Conservation (phyloP, 2,888 invertebrate genomes). For the Imbricaverruca yamaguchii region DNA sequence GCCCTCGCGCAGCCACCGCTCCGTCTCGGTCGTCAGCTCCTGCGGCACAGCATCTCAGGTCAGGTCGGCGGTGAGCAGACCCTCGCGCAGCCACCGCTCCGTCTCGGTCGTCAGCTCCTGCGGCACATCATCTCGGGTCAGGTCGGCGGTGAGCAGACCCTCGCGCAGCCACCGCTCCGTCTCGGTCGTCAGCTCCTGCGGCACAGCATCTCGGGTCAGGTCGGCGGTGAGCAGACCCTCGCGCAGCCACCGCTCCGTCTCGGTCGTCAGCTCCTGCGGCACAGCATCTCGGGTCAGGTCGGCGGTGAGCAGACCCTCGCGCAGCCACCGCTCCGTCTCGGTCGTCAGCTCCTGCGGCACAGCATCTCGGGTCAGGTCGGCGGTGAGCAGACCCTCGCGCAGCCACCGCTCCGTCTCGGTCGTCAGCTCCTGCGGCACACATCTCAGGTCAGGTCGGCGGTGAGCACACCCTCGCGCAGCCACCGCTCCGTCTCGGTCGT, state of each 20-base stretch:
- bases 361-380: too few species aligned
- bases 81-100: not conserved
- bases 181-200: not conserved
- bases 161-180: not conserved
- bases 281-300: too few species aligned
- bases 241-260: not conserved
- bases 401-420: too few species aligned
- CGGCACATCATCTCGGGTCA: too few species aligned
- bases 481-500: not conserved
- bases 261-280: not conserved
- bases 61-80: constrained; percentile 47
- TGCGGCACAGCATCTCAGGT: too few species aligned
- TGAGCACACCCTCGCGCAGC: not conserved
- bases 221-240: constrained; percentile 41
- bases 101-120: constrained; percentile 4
- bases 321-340: not conserved
- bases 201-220: too few species aligned
- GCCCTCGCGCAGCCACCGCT: not conserved
- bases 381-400: too few species aligned
- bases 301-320: not conserved
- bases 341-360: not conserved
- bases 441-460: constrained; percentile 55
- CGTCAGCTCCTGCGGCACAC: too few species aligned
- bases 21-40: not conserved
- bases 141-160: constrained; percentile 45